These are phyloP conservation scores for Streblospio benedicti DNA, from an alignment of 1,140 invertebrate species.

Conservation along the genomic window DNA sequence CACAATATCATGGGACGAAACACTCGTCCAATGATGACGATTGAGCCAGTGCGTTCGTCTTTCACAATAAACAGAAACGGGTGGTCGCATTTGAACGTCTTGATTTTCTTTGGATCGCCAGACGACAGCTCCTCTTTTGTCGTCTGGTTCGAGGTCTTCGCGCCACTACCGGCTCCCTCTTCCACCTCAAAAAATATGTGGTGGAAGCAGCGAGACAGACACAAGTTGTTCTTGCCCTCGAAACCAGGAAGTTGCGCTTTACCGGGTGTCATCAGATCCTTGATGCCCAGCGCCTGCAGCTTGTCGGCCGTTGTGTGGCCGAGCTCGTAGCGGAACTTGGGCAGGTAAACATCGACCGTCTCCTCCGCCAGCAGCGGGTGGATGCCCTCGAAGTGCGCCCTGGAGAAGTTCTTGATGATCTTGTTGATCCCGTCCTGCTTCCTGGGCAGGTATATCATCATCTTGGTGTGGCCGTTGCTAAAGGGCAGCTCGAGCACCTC, in stretches of 20 bases:
- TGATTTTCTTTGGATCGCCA: not conserved
- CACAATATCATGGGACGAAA: slow-evolving; percentile 10
- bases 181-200: slow-evolving; percentile 15
- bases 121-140: not conserved
- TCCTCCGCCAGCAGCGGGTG: slow-evolving; percentile 2
- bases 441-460: slow-evolving; percentile 12
- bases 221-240: slow-evolving; percentile 13
- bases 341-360: slow-evolving; percentile 16
- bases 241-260: slow-evolving; percentile 16
- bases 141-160: not conserved
- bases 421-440: slow-evolving; percentile 11
- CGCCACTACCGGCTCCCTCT: slow-evolving; percentile 3
- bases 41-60: slow-evolving; percentile 44
- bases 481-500: slow-evolving; percentile 14
- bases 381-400: slow-evolving; percentile 6
- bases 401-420: slow-evolving; percentile 10
- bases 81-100: slow-evolving; percentile 56
- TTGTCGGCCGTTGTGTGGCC: slow-evolving; percentile 11
- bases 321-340: slow-evolving; percentile 16
- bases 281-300: slow-evolving; percentile 10
- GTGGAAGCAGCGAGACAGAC: slow-evolving; percentile 15
- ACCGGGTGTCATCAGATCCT: slow-evolving; percentile 9
- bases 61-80: slow-evolving; percentile 71
- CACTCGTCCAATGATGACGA: slow-evolving; percentile 38
- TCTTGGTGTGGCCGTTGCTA: slow-evolving; percentile 1